Base-by-base conservation (phyloP, 2,888 invertebrate genomes). In the Ophioninae sp. region DNA sequence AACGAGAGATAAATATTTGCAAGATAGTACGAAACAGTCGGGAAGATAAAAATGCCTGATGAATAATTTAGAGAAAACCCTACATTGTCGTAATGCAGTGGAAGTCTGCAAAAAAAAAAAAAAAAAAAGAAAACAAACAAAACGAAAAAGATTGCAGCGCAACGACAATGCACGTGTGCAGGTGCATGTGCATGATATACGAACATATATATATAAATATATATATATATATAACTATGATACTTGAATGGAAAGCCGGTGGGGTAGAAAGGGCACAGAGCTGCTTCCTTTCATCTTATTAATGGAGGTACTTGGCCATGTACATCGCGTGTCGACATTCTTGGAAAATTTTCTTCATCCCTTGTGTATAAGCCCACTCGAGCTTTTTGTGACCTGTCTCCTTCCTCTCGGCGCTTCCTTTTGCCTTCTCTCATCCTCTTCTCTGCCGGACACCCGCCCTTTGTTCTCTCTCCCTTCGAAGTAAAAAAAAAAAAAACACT, bases 221-320 rank as follows among this genome's bases (percentile, higher is more conserved):
- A 41, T 41, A 41, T 41, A 44, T 44, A 13, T 44, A 44, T 44
- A 44, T 44, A 44, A 13, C 20, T 56, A 37, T 78, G 69, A 78
- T 72, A 65, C 79, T 56, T 17, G 56, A 59, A 37, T 6, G 2
- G 59, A 67, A 68, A 37, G 61, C 39, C 7, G 23, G 68, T n/a
- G 21, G 6, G 23, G 41, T 41, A 57, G 68, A 30, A 74, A 68
- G 72, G 76, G 76, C 79, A 73, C 65, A 56, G 73, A 70, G 80
- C 73, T 73, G 79, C 77, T 81, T 82, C 72, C 85, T 86, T 85
- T 85, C 86, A 85, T 86, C 85, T 82, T 84, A 86, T 85, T 86
- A 86, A 86, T 86, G 83, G 85, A 73, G 82, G 80, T 70, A 85
- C 86, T 85, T 84, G 83, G 78, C 62, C 70, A 59, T 65, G 73